These are phyloP conservation scores for Ranitomeya imitator DNA, from an alignment of 2,113 vertebrate genomes.

Conservation along the genomic window DNA sequence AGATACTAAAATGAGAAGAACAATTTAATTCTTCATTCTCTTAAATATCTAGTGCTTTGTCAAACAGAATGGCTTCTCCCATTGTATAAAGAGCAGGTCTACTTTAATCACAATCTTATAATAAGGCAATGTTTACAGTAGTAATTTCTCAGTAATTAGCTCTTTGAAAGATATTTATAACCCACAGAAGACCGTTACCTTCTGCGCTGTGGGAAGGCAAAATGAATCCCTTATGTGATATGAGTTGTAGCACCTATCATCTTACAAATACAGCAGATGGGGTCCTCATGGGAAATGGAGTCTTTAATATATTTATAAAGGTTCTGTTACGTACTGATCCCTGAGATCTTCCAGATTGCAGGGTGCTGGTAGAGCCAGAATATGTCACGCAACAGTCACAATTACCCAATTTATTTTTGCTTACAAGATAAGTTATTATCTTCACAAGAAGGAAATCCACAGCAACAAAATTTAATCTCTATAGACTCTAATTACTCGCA, in stretches of 20 bases:
- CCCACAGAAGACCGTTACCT: slow-evolving; percentile 28
- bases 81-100: neutral
- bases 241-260: slow-evolving; percentile 48
- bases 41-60: neutral
- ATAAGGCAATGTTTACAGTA: slow-evolving; percentile 12
- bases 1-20: too few species aligned
- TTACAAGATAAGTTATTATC: slow-evolving; percentile 62
- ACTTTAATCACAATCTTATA: neutral
- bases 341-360: slow-evolving; percentile 41
- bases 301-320: slow-evolving; percentile 51
- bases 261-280: slow-evolving; percentile 52
- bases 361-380: slow-evolving; percentile 12
- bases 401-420: slow-evolving; percentile 59
- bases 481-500: slow-evolving; percentile 20
- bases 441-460: slow-evolving; percentile 59
- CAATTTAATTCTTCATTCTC: neutral
- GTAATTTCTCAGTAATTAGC: slow-evolving; percentile 19
- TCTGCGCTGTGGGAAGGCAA: slow-evolving; percentile 18
- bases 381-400: slow-evolving; percentile 26
- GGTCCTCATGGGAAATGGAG: slow-evolving; percentile 13
- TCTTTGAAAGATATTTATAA: slow-evolving; percentile 31
- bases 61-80: neutral
- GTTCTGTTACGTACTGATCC: slow-evolving; percentile 31
- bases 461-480: slow-evolving; percentile 33
- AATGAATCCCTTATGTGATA: slow-evolving; percentile 45